Percentiles rank a stretch among this genome's conserved stretches.
Conservation (phyloP, 2,797 vertebrate species). For the Rhinophrynus dorsalis region DNA sequence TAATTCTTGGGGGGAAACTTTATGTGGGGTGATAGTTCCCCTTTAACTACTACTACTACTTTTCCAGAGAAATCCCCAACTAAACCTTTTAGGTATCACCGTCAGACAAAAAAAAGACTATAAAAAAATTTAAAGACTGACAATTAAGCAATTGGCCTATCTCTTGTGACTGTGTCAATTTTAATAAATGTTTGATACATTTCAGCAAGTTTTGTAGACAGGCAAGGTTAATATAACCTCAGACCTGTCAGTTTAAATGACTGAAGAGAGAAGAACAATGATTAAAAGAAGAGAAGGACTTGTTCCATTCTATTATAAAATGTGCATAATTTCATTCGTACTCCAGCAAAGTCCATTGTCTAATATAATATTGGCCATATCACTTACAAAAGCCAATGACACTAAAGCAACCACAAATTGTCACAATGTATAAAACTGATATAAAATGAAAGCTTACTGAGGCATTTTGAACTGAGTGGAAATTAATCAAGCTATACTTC, state of each 20-base stretch:
- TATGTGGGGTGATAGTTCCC: no score
- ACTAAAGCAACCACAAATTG: conserved; percentile 15
- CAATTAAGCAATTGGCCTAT: conserved; percentile 15
- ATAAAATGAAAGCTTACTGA: conserved; percentile 25
- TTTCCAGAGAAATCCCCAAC: no score
- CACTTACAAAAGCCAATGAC: conserved; percentile 26
- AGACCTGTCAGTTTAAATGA: conserved; percentile 48
- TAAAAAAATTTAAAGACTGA: conserved; percentile 14
- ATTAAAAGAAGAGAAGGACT: conserved; percentile 18
- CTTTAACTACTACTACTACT: no score
- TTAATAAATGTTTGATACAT: conserved; percentile 39
- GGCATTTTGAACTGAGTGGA: conserved; percentile 14
- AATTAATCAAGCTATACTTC: conserved; percentile 36
- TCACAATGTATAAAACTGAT: conserved; percentile 29
- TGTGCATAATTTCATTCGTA: conserved; percentile 33
- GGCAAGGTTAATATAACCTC: conserved; percentile 46
- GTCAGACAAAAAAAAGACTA: no score
- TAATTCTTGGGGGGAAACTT: no score
- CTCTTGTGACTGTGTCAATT: conserved; percentile 33
- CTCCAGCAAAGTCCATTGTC: conserved; percentile 21
- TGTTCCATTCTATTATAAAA: conserved; percentile 37
- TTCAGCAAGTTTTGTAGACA: conserved; percentile 29
- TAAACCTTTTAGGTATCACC: no score
- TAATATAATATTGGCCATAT: conserved; percentile 32
- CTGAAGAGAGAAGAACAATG: conserved; percentile 24